Conservation (phyloP, 2,888 invertebrate species). For the Thalpophila matura region DNA sequence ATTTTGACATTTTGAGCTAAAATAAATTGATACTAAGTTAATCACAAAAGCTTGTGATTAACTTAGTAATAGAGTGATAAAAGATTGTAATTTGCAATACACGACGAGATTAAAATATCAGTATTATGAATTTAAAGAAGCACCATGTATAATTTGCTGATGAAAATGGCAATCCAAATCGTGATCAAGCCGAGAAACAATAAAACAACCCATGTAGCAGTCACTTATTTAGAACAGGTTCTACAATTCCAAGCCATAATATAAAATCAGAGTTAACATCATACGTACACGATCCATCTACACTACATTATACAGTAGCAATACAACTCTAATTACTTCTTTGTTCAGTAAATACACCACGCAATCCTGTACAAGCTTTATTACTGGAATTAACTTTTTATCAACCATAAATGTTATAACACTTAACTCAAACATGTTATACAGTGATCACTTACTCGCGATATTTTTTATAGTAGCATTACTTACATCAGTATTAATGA, state of each 20-base stretch:
- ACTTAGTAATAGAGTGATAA: no score
- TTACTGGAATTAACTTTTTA: slow-evolving; percentile 38
- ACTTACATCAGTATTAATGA: slow-evolving; percentile 57
- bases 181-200: neutral
- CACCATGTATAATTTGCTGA: no score
- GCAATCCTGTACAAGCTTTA: slow-evolving; percentile 27
- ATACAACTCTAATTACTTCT: slow-evolving; percentile 8
- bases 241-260: neutral
- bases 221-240: neutral
- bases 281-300: neutral
- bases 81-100: no score
- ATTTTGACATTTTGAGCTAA: no score
- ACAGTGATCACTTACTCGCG: slow-evolving; percentile 24
- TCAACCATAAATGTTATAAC: slow-evolving; percentile 34
- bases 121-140: no score
- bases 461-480: slow-evolving; percentile 43
- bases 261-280: neutral
- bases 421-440: slow-evolving; percentile 23
- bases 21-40: no score
- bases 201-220: neutral
- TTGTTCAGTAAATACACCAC: slow-evolving; percentile 23
- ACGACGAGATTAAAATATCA: no score
- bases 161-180: neutral
- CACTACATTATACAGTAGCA: slow-evolving; percentile 10
- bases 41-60: no score